These are phyloP conservation scores for Tachina fera DNA, from an alignment of 2,888 invertebrate species.

Conservation along the genomic window DNA sequence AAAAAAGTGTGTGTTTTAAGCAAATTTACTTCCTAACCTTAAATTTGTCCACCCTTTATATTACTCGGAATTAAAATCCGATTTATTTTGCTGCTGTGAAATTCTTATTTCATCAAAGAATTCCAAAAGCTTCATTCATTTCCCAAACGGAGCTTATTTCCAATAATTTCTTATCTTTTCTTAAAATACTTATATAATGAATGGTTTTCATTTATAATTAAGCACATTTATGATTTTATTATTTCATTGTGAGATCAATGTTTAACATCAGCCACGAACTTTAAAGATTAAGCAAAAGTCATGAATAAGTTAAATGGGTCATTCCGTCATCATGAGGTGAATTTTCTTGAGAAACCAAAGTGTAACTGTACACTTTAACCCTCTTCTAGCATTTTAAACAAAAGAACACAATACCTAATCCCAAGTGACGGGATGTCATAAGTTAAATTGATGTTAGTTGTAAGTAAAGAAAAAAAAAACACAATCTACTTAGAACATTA, in stretches of 20 bases:
- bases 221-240: neutral
- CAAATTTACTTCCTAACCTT: too few species aligned
- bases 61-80: neutral
- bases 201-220: slow-evolving; percentile 20
- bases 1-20: too few species aligned
- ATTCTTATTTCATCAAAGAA: neutral
- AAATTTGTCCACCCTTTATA: too few species aligned
- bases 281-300: slow-evolving; percentile 3
- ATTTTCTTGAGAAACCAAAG: neutral
- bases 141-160: neutral
- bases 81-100: neutral
- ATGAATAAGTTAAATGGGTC: slow-evolving; percentile 36
- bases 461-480: neutral
- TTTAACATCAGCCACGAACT: neutral
- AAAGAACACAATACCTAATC: neutral
- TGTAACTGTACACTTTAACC: slow-evolving; percentile 31
- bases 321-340: slow-evolving; percentile 46
- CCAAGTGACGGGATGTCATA: slow-evolving; percentile 53
- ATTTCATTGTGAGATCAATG: neutral
- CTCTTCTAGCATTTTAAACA: slow-evolving; percentile 3
- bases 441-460: slow-evolving; percentile 34
- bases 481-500: neutral
- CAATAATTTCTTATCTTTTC: neutral
- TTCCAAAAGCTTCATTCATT: neutral
- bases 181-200: slow-evolving; percentile 8